A percentile compares a stretch with the other conserved stretches of the same genome.
Conservation (phyloP, 2,113 vertebrate genomes). For the Eidolon helvum region DNA sequence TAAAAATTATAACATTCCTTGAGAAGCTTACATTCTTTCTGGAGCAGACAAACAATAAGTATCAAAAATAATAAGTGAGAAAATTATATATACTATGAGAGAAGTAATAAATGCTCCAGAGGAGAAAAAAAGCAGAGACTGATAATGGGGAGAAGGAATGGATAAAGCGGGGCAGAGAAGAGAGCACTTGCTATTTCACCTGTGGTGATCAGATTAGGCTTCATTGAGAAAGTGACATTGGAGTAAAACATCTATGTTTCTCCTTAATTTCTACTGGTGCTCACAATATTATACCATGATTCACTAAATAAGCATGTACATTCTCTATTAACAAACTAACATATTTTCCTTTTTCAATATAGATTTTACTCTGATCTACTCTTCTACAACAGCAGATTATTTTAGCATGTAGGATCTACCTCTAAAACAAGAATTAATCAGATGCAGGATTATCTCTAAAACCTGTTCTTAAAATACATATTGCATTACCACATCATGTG, state of each 20-base stretch:
- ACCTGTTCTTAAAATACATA: neutral
- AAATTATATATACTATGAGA: neutral
- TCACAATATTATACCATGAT: neutral
- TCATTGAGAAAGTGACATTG: neutral
- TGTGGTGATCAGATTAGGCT: neutral
- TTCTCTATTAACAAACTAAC: neutral
- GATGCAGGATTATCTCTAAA: neutral
- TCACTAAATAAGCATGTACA: neutral
- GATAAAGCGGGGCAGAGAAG: neutral
- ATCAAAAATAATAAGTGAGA: slow-evolving; percentile 22
- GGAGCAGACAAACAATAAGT: neutral
- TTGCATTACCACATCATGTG: neutral
- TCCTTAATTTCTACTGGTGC: neutral
- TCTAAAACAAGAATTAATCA: neutral
- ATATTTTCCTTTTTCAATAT: neutral
- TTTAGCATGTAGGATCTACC: neutral
- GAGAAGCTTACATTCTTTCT: neutral
- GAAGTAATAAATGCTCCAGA: neutral
- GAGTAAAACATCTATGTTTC: neutral
- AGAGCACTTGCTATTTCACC: neutral
- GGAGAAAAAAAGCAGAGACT: neutral
- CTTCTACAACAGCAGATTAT: neutral
- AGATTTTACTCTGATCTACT: neutral
- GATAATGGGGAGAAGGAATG: neutral
- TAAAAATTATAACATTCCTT: neutral